phyloP scores from a whole-genome alignment of 2,888 invertebrate species.

The Brachyopa scutellaris region DNA sequence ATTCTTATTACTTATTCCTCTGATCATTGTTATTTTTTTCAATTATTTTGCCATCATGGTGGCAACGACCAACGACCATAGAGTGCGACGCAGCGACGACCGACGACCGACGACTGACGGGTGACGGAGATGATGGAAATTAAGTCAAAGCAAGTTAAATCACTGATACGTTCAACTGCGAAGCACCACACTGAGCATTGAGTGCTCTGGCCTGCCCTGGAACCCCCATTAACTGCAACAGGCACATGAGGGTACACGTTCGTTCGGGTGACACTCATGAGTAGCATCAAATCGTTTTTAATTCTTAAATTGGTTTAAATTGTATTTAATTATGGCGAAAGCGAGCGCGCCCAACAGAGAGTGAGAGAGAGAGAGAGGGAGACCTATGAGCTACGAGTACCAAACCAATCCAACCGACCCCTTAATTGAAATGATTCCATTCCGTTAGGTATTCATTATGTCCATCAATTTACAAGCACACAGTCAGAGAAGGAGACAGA shows the following conservation, averaged over 20 bases:
- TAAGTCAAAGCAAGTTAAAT: slow-evolving; percentile 50
- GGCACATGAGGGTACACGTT: slow-evolving; percentile 53
- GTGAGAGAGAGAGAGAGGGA: too few species aligned
- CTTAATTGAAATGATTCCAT: slow-evolving; percentile 61
- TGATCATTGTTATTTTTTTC: slow-evolving; percentile 20
- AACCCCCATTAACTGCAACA: slow-evolving; percentile 66
- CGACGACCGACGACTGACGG: neutral
- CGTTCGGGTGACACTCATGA: slow-evolving; percentile 69
- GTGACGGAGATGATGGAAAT: slow-evolving; percentile 48
- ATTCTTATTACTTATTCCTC: slow-evolving; percentile 41
- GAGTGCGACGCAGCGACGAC: neutral
- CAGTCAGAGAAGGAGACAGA: neutral
- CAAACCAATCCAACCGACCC: slow-evolving; percentile 14
- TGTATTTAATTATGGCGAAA: slow-evolving; percentile 69
- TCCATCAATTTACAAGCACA: slow-evolving; percentile 8
- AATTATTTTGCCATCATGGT: slow-evolving; percentile 23
- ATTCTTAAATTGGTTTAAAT: slow-evolving; percentile 72
- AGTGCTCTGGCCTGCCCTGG: slow-evolving; percentile 27
- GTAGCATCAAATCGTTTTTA: slow-evolving; percentile 69
- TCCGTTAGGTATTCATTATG: slow-evolving; percentile 64
- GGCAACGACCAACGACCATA: slow-evolving; percentile 17
- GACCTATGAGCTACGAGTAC: too few species aligned
- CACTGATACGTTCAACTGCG: too few species aligned
- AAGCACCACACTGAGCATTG: slow-evolving; percentile 14
- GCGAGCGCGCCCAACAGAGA: slow-evolving; percentile 33